Evolutionary conservation across 2,113 vertebrate species (phyloP), one percentile per base, ranked within the genome.

Genomic region (Anguilla rostrata): DNA sequence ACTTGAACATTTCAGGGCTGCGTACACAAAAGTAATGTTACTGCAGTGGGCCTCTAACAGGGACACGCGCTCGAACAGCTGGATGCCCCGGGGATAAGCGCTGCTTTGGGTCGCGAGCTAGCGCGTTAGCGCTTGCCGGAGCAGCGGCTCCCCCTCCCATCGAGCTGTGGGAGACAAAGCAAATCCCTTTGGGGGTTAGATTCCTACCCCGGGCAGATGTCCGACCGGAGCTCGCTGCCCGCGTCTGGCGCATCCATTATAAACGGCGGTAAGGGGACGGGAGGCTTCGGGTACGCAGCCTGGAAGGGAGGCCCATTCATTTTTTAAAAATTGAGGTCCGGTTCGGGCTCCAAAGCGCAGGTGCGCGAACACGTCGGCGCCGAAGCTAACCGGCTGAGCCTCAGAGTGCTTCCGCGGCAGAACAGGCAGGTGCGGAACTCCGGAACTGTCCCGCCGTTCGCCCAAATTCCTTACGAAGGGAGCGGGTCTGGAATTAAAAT

Each of bases 141-240:
- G 49, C 7, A 14, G 49, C 49, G 49, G 12, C 49, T 53, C 49
- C 11, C 11, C 49, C 49, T 11, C 12, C 34, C 12, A 53, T 5
- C 57, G 82, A 83, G 86, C 43, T 89, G 91, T 89, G 91, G 78
- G 87, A 84, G 91, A 66, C 84, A 87, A 86, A 87, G 82, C 82
- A 83, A 84, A 81, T 92, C 90, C 92, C 92, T 82, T 41, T 81
- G 90, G 93, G 88, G 93, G 88, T 83, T 88, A 86, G 86, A 85
- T 83, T 88, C 86, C 87, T 88, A 91, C 88, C 88, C 78, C 86
- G 87, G 92, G 34, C 92, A 94, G 92, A 93, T 94, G 93, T 91
- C 93, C 89, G 84, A 87, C 88, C 88, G 85, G 86, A 91, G 88
- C 92, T 92, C 91, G 92, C 87, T 90, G 86, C 86, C 88, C 85